These are phyloP conservation scores for Drosophila chauvacae DNA, from an alignment of 1,140 invertebrate species.

Conservation along the genomic window DNA sequence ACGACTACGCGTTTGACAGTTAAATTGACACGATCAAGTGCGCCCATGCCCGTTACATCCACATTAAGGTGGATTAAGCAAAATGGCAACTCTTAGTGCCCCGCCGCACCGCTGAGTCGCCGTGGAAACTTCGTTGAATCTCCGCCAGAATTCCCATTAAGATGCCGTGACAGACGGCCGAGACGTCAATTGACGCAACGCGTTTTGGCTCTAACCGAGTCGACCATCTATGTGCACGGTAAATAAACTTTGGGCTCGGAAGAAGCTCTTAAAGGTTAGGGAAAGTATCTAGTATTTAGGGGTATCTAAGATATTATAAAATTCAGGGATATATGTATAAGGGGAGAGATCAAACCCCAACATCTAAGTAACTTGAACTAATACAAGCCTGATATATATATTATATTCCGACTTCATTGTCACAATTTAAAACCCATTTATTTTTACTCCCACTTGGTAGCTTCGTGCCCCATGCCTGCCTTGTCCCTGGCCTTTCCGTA, in stretches of 20 bases:
- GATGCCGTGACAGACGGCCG: slow-evolving; percentile 38
- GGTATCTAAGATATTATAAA: too few species aligned
- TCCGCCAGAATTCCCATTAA: slow-evolving; percentile 57
- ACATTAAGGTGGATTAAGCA: slow-evolving; percentile 72
- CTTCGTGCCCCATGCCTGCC: background rate
- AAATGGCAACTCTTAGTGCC: slow-evolving; percentile 64
- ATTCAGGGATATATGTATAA: too few species aligned
- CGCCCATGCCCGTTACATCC: slow-evolving; percentile 39
- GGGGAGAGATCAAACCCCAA: too few species aligned
- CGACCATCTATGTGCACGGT: slow-evolving; percentile 6
- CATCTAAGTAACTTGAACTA: background rate
- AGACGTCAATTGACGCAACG: slow-evolving; percentile 4
- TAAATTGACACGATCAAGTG: slow-evolving; percentile 80
- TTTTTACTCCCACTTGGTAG: background rate
- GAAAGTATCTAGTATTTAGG: background rate
- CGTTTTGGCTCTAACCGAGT: slow-evolving; percentile 51
- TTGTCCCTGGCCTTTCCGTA: slow-evolving; percentile 9
- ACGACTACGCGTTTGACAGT: slow-evolving; percentile 70
- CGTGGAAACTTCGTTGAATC: background rate
- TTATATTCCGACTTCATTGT: background rate
- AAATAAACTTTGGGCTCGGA: background rate
- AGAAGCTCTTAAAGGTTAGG: too few species aligned
- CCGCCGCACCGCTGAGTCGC: background rate
- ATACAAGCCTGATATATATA: too few species aligned
- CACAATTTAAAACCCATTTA: slow-evolving; percentile 1